These are phyloP conservation scores for Drosophila kurseongensis DNA, from an alignment of 1,140 invertebrate species.

Conservation along the genomic window DNA sequence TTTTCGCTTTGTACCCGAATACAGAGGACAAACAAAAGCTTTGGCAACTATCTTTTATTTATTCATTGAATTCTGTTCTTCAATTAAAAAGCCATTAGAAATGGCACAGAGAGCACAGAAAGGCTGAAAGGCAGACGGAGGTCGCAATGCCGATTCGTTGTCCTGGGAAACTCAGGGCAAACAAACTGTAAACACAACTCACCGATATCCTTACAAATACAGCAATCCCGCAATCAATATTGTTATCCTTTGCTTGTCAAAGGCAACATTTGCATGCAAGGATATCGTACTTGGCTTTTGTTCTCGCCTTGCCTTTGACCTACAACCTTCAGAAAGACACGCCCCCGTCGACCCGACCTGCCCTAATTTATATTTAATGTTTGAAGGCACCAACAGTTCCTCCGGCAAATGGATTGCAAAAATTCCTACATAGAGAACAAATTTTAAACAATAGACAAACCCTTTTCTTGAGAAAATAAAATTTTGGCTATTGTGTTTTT, in stretches of 20 bases:
- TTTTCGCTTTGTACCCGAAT: constrained; percentile 1
- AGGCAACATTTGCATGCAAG: constrained; percentile 76
- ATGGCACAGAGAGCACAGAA: constrained; percentile 10
- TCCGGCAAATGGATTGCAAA: neutral
- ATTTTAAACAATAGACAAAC: too few relatives aligned
- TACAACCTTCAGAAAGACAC: constrained; percentile 23
- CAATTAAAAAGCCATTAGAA: constrained; percentile 79
- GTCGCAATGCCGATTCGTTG: constrained; percentile 64
- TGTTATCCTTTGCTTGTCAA: constrained; percentile 75
- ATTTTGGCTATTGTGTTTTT: too few relatives aligned
- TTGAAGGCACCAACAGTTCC: constrained; percentile 28
- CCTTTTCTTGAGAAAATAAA: too few relatives aligned
- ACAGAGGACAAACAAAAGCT: constrained; percentile 27
- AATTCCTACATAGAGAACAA: neutral
- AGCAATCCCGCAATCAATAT: constrained; percentile 62
- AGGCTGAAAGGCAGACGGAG: constrained; percentile 21
- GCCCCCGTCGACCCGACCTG: neutral
- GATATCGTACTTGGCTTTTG: constrained; percentile 64
- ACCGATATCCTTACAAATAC: constrained; percentile 8
- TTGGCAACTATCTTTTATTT: constrained; percentile 68
- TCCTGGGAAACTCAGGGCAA: constrained; percentile 52
- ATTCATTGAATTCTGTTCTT: constrained; percentile 76
- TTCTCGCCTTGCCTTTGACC: constrained; percentile 58
- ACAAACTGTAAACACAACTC: constrained; percentile 57
- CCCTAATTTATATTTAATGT: constrained; percentile 79